These are phyloP conservation scores for Nibea coibor DNA, from an alignment of 2,113 vertebrate species.

Conservation along the genomic window DNA sequence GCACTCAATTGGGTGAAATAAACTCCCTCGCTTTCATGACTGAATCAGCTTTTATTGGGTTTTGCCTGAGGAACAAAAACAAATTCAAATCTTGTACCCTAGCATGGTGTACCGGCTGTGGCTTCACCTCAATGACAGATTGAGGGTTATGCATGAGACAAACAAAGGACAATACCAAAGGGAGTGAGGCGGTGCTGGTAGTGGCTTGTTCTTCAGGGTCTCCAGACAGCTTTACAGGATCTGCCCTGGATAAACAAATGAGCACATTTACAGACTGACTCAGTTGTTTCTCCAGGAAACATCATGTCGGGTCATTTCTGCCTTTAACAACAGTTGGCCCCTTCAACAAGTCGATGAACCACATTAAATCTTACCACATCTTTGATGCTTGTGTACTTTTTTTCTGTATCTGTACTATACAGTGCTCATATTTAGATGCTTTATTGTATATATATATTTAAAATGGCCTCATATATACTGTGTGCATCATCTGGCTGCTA, in stretches of 20 bases:
- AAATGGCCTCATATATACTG: not conserved
- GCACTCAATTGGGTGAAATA: slow-evolving; percentile 62
- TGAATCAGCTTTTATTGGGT: slow-evolving; percentile 67
- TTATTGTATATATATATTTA: not conserved
- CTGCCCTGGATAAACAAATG: slow-evolving; percentile 50
- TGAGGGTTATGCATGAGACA: slow-evolving; percentile 62
- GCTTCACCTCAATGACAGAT: slow-evolving; percentile 44
- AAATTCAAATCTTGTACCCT: slow-evolving; percentile 32
- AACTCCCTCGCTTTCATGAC: slow-evolving; percentile 52
- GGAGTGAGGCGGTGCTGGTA: slow-evolving; percentile 44
- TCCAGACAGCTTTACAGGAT: slow-evolving; percentile 48
- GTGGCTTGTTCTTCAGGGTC: slow-evolving; percentile 43
- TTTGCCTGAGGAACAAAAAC: slow-evolving; percentile 66
- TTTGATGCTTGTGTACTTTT: not conserved
- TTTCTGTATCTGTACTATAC: not conserved
- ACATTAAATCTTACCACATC: not conserved
- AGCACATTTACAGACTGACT: slow-evolving; percentile 14
- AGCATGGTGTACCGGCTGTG: slow-evolving; percentile 15
- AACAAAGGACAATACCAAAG: slow-evolving; percentile 60
- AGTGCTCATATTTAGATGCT: not conserved
- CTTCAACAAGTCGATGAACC: slow-evolving; percentile 4
- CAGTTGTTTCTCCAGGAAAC: slow-evolving; percentile 1
- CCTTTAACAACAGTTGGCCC: not conserved
- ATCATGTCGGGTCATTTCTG: slow-evolving; percentile 1
- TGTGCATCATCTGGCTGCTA: not conserved